Base-by-base conservation (phyloP, 2,113 vertebrate species). In the Halcyon senegalensis region DNA sequence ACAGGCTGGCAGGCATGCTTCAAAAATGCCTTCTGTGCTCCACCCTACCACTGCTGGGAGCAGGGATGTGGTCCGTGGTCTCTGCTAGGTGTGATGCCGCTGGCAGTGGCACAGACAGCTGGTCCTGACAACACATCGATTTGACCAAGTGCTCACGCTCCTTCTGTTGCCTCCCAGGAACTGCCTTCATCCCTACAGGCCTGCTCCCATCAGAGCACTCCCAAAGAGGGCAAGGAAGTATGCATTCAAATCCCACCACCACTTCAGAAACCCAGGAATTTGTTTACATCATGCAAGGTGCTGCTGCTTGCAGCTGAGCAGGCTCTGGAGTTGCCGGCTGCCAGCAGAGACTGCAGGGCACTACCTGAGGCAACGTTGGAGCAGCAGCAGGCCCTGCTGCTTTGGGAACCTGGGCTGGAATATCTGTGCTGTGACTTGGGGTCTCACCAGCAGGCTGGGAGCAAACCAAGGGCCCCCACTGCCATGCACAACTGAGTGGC, bases 401-500 rank as follows among this genome's bases (percentile, higher is more conserved):
- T 46, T 16, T 58, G 33, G 56, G 37, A 16, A 62, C 14, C 19
- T 30, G 43, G 31, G 44, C 55, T 73, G 64, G 37, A 51, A 60
- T 41, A 55, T 41, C 72, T 0, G 0, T 69, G 55, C 35, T 86
- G 58, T 1, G 1, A 31, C 44, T 46, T 4, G 1, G 18, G 43
- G 74, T 55, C 66, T 62, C 66, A 37, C n/a, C 33, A 78, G 51
- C 53, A 70, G 28, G 16, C n/a, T 50, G 43, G 31, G 37, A 68
- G 15, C 41, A 62, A 35, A 37, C 23, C 7, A 48, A 87, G 11
- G 39, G 15, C 18, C 28, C 25, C 21, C 39, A 0, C 0, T 2
- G 1, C 37, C 0, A 0, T 41, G 66, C 53, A 69, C 3, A 1
- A 0, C 11, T 17, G 16, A 92, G 78, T 1, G 1, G 60, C 60